phyloP scores from a whole-genome alignment of 2,888 invertebrate genomes.

The Heliconius hortense region DNA sequence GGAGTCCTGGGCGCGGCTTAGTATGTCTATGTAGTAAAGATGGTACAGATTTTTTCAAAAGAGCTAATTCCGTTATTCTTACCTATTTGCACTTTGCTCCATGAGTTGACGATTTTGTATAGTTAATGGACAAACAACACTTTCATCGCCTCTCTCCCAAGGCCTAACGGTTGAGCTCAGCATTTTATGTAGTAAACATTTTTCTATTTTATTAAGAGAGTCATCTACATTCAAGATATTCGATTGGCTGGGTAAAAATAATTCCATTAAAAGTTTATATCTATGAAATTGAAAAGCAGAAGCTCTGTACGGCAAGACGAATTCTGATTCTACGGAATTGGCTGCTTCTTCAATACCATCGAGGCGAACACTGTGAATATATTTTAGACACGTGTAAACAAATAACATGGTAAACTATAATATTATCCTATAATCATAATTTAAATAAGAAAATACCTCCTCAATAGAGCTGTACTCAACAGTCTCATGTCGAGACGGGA shows the following conservation, averaged over 20 bases:
- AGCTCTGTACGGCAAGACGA: slow-evolving; percentile 81
- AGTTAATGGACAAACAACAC: slow-evolving; percentile 72
- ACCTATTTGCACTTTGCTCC: slow-evolving; percentile 48
- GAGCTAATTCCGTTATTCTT: not conserved
- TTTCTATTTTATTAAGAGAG: slow-evolving; percentile 70
- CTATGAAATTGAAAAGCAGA: slow-evolving; percentile 83
- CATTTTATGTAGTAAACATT: slow-evolving; percentile 78
- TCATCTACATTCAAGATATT: slow-evolving; percentile 64
- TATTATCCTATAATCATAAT: not conserved
- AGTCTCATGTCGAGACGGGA: slow-evolving; percentile 79
- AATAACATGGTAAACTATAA: not conserved
- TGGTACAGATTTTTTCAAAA: too few relatives aligned
- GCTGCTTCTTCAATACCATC: slow-evolving; percentile 83
- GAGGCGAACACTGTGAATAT: slow-evolving; percentile 77
- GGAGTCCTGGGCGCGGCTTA: too few relatives aligned
- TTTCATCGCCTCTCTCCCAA: slow-evolving; percentile 83
- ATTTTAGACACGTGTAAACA: not conserved
- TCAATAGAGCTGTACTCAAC: slow-evolving; percentile 80
- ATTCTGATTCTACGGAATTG: slow-evolving; percentile 70
- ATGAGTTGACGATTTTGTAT: slow-evolving; percentile 60
- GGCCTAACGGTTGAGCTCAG: slow-evolving; percentile 82
- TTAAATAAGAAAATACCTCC: slow-evolving; percentile 66
- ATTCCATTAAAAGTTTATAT: slow-evolving; percentile 82
- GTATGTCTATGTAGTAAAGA: too few relatives aligned
- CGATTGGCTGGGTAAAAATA: slow-evolving; percentile 78